A percentile compares a stretch with the other conserved stretches of the same genome.
phyloP scores from a whole-genome alignment of 2,797 vertebrate genomes.

The Erithacus rubecula region DNA sequence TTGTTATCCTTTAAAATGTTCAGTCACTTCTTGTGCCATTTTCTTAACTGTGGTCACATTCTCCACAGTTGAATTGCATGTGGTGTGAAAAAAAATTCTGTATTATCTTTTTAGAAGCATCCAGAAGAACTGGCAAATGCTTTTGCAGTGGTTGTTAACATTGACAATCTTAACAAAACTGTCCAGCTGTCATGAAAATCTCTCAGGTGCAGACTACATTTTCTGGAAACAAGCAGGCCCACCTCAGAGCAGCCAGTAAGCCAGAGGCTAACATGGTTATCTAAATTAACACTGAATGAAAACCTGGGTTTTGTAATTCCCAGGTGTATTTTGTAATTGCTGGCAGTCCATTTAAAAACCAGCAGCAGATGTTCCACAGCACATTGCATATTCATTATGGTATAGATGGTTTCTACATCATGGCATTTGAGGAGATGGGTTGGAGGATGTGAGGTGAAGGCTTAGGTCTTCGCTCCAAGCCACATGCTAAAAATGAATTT shows the following conservation, averaged over 20 bases:
- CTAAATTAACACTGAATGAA: background rate
- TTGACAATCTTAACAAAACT: background rate
- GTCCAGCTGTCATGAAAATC: background rate
- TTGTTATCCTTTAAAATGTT: background rate
- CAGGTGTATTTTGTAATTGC: background rate
- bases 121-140: background rate
- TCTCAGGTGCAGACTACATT: background rate
- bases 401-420: background rate
- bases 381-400: background rate
- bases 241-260: background rate
- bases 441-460: background rate
- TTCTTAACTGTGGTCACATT: background rate
- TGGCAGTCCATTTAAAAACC: background rate
- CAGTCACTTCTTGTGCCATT: background rate
- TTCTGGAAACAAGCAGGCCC: background rate
- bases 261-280: background rate
- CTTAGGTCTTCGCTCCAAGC: background rate
- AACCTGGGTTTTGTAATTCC: background rate
- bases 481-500: background rate
- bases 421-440: background rate
- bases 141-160: background rate
- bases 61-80: background rate
- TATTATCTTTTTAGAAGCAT: background rate
- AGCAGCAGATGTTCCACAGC: background rate
- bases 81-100: background rate